Conservation (phyloP, 1,140 invertebrate species). For the Drosophila kohkoa region DNA sequence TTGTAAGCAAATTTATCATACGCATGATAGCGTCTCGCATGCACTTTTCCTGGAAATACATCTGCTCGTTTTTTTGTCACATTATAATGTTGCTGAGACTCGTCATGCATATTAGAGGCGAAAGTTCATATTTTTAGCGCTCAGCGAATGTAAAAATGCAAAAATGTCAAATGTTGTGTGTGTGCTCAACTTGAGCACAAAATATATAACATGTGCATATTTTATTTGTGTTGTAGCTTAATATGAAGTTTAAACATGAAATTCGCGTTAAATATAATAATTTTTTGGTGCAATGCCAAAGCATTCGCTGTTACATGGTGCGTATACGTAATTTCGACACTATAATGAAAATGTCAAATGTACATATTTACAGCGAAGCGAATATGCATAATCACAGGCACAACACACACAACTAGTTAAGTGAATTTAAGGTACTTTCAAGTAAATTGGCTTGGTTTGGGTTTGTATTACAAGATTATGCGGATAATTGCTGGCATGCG, state of each 20-base stretch:
- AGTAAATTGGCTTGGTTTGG: conserved; percentile 64
- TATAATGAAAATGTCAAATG: conserved; percentile 37
- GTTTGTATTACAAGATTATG: conserved; percentile 82
- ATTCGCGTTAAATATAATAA: not conserved
- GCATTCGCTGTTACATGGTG: conserved; percentile 14
- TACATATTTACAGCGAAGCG: conserved; percentile 27
- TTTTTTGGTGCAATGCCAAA: not conserved
- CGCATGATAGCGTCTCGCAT: no score
- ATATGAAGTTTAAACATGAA: not conserved
- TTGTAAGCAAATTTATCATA: no score
- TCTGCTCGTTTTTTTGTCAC: no score
- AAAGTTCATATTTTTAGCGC: no score
- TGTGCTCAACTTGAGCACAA: no score
- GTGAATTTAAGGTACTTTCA: conserved; percentile 68
- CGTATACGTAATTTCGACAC: conserved; percentile 42
- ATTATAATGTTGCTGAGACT: no score
- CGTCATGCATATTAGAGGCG: no score
- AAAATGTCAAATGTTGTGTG: no score
- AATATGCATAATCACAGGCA: conserved; percentile 42
- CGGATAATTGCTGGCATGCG: conserved; percentile 78
- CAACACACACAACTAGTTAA: conserved; percentile 55
- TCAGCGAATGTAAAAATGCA: no score
- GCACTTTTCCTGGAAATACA: no score
- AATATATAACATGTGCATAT: not conserved
- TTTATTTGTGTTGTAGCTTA: not conserved